A percentile compares a stretch with the other conserved stretches of the same genome.
phyloP scores from a whole-genome alignment of 23 tunicate species.

The Trididemnum nubilum region DNA sequence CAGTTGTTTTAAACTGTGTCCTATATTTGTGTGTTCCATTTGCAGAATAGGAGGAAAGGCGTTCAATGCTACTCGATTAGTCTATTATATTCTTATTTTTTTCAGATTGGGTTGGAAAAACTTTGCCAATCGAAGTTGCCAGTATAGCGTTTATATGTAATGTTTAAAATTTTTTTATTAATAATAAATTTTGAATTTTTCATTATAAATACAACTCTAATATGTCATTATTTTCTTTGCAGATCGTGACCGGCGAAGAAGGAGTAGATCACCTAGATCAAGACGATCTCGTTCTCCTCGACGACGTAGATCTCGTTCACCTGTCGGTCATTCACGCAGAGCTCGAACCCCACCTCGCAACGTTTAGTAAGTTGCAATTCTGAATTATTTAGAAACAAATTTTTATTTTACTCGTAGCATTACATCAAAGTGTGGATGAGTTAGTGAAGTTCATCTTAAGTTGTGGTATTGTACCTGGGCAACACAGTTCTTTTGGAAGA shows the following conservation, averaged over 20 bases:
- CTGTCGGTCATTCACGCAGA: slow-evolving; percentile 11
- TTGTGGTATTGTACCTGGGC: background rate
- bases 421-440: no score
- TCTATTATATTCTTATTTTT: no score
- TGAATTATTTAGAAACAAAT: background rate
- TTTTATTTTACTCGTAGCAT: no score
- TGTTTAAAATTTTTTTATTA: background rate
- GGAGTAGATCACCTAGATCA: slow-evolving; percentile 75
- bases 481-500: no score
- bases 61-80: no score
- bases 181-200: no score
- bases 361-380: background rate
- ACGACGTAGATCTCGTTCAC: slow-evolving; percentile 53
- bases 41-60: no score
- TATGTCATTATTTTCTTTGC: background rate
- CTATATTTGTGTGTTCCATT: no score
- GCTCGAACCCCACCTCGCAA: slow-evolving; percentile 36
- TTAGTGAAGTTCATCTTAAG: no score
- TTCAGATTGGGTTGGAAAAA: no score
- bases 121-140: no score
- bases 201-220: background rate
- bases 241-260: slow-evolving; percentile 61
- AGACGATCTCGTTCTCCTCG: slow-evolving; percentile 56
- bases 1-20: no score
- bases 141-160: background rate